These are phyloP conservation scores for Prorops nasuta DNA, from an alignment of 1,140 invertebrate genomes.

Conservation along the genomic window DNA sequence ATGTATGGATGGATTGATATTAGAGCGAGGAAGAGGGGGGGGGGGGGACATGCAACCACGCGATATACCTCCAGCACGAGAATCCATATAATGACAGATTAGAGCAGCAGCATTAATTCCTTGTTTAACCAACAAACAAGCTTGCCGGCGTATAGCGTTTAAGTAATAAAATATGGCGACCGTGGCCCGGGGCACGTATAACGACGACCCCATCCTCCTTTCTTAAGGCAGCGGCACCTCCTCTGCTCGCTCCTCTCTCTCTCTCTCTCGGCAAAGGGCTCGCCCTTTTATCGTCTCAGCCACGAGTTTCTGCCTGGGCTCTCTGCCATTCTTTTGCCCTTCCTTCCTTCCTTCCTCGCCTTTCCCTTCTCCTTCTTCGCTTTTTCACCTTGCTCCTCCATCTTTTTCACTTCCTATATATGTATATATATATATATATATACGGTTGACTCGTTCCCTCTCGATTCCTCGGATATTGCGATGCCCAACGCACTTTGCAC, in stretches of 20 bases:
- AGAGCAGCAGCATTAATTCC: slow-evolving; percentile 41
- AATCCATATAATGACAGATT: slow-evolving; percentile 40
- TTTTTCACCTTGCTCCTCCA: background rate
- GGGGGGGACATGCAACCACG: slow-evolving; percentile 14
- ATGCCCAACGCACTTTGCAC: too few species aligned
- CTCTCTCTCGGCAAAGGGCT: background rate
- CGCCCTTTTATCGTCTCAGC: slow-evolving; percentile 15
- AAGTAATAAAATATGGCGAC: slow-evolving; percentile 45
- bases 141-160: slow-evolving; percentile 36
- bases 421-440: too few species aligned
- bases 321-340: slow-evolving; percentile 14
- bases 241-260: slow-evolving; percentile 8
- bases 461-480: too few species aligned
- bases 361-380: background rate
- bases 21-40: background rate
- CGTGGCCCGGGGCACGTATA: slow-evolving; percentile 19
- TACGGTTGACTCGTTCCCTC: too few species aligned
- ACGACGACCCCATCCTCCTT: slow-evolving; percentile 6
- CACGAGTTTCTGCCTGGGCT: too few species aligned
- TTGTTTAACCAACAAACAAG: slow-evolving; percentile 45
- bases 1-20: background rate
- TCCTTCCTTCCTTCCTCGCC: background rate
- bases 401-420: too few species aligned
- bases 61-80: slow-evolving; percentile 22
- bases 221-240: slow-evolving; percentile 8